A percentile compares a stretch with the other conserved stretches of the same genome.
These are phyloP conservation scores for Oophaga sylvatica DNA, from an alignment of 2,797 vertebrate genomes.

Conservation along the genomic window DNA sequence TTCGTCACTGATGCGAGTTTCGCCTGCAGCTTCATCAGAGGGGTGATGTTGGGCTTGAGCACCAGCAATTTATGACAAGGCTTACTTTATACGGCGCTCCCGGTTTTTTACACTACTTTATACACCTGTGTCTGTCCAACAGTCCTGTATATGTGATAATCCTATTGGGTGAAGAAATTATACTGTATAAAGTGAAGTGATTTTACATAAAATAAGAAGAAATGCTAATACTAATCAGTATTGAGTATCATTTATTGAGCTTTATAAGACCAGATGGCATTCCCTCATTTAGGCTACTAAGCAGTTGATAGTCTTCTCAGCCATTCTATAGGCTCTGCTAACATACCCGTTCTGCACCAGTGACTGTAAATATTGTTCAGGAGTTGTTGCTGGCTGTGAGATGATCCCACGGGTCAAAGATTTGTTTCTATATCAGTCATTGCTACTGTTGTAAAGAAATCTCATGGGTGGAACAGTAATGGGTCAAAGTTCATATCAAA, in stretches of 20 bases:
- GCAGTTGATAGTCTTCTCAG: slow-evolving; percentile 18
- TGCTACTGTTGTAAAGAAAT: slow-evolving; percentile 18
- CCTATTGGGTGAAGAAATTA: neutral
- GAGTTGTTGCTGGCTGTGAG: slow-evolving; percentile 27
- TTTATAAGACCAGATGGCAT: neutral
- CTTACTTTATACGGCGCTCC: too few species aligned
- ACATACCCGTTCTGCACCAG: slow-evolving; percentile 40
- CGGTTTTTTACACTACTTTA: neutral
- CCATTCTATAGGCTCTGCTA: slow-evolving; percentile 30
- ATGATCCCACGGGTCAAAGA: slow-evolving; percentile 40
- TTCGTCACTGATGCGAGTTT: too few species aligned
- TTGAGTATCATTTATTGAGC: neutral
- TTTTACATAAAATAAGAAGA: neutral
- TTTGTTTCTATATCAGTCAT: slow-evolving; percentile 36
- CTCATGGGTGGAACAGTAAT: slow-evolving; percentile 26
- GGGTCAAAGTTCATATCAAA: neutral
- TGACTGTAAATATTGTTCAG: slow-evolving; percentile 31
- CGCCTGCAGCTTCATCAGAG: too few species aligned
- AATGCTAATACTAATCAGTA: neutral
- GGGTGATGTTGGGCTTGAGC: too few species aligned
- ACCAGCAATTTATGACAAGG: too few species aligned
- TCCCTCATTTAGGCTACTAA: neutral
- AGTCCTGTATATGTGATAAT: neutral
- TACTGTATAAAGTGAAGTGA: neutral
- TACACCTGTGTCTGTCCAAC: neutral